phyloP scores from a whole-genome alignment of 2,797 vertebrate genomes.

The Poecilia picta region DNA sequence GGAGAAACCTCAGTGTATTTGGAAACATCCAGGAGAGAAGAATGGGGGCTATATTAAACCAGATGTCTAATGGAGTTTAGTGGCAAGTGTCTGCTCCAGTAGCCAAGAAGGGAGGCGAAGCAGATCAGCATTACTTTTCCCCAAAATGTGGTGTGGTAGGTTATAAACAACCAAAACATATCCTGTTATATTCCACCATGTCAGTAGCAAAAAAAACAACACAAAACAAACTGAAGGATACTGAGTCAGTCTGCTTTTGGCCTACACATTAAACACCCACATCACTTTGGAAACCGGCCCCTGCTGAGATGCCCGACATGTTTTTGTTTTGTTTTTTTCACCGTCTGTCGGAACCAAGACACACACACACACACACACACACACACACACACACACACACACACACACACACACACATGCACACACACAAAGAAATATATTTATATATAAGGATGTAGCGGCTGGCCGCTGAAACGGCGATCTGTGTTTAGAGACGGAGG shows the following conservation, averaged over 20 bases:
- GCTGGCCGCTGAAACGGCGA: conserved; percentile 68
- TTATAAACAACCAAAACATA: conserved; percentile 31
- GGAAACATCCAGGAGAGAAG: conserved; percentile 81
- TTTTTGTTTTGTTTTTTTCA: conserved; percentile 43
- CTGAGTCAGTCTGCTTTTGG: conserved; percentile 52
- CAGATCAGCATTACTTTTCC: conserved; percentile 26
- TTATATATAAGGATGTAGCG: conserved; percentile 73
- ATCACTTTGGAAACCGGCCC: conserved; percentile 54
- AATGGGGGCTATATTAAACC: conserved; percentile 85
- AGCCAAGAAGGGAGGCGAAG: conserved; percentile 66
- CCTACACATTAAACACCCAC: conserved; percentile 66
- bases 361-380: conserved; percentile 66
- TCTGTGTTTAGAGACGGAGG: conserved; percentile 74
- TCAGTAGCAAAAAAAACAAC: conserved; percentile 23
- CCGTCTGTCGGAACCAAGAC: conserved; percentile 60
- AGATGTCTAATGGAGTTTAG: conserved; percentile 86
- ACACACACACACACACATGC: conserved; percentile 72
- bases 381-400: conserved; percentile 71
- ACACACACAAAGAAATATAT: conserved; percentile 62
- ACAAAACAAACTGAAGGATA: conserved; percentile 26
- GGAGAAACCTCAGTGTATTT: conserved; percentile 88
- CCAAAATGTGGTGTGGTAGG: conserved; percentile 52
- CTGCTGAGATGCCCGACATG: conserved; percentile 34
- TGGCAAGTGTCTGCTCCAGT: conserved; percentile 84
- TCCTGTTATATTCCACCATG: conserved; percentile 4